Evolutionary conservation across 2,113 vertebrate species (phyloP), one percentile per base, ranked within the genome.

Genomic region (Condylura cristata): DNA sequence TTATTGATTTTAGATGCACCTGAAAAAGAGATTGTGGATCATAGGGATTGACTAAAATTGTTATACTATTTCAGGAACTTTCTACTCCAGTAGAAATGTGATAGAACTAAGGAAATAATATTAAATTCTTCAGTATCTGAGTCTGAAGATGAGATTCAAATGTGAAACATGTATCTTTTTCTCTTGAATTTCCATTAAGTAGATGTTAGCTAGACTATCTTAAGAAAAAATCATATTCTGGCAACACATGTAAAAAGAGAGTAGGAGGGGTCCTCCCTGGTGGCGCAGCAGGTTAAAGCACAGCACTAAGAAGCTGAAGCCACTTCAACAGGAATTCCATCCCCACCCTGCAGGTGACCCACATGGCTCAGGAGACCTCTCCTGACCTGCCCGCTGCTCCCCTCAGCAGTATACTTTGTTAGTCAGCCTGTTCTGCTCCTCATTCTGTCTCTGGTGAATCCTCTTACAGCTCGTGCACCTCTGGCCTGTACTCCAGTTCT

Each of bases 131-230:
- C 18, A 88, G 63, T 18, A 85, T 74, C 66, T 68, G 48, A 63
- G 37, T 76, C 87, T 46, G 41, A 80, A 53, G 34, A 65, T 88
- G 30, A 93, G 37, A 51, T 51, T 85, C 24, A 85, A 86, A 94
- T 88, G 37, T 60, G 8, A 82, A 53, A 48, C n/a, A 74, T 60
- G 26, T 28, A 39, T 3, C 37, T 32, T 82, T 39, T 74, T n/a
- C 3, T 75, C 14, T 95, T 88, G 22, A 93, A 92, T 63, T 79
- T 92, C 8, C 28, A 78, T 30, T 81, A 84, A 95, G 16, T 86
- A 85, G 34, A 68, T 22, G 41, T 32, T 82, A 72, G 8, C 18
- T 93, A 63, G 56, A 71, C 18, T 84, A 44, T 81, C 39, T 80
- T 41, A 88, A 92, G 82, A 63, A 66, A 75, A 13, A 63, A 30